These are phyloP conservation scores for Pogonomyrmex barbatus DNA, from an alignment of 1,140 invertebrate species.

Conservation along the genomic window DNA sequence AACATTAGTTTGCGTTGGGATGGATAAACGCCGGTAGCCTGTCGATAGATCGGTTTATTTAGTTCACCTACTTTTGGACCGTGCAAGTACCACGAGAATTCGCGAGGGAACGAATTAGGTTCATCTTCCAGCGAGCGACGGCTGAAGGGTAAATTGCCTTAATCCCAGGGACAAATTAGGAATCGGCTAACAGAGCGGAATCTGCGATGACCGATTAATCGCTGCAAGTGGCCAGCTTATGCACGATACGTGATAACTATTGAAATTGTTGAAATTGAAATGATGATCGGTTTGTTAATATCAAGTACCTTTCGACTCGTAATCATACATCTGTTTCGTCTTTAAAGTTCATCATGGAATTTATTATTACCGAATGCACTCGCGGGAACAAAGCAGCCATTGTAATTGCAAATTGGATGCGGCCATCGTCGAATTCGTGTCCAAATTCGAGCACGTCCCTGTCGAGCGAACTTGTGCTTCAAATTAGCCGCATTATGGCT, in stretches of 20 bases:
- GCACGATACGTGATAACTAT: slow-evolving; percentile 64
- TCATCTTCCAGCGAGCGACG: slow-evolving; percentile 40
- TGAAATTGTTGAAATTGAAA: slow-evolving; percentile 46
- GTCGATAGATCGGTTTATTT: slow-evolving; percentile 67
- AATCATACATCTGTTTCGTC: slow-evolving; percentile 21
- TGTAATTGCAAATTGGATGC: slow-evolving; percentile 59
- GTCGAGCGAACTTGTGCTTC: slow-evolving; percentile 39
- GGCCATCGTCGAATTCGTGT: slow-evolving; percentile 30
- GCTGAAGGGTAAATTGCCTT: slow-evolving; percentile 64
- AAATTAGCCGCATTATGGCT: slow-evolving; percentile 54
- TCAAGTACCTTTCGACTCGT: background rate
- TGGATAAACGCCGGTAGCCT: slow-evolving; percentile 23
- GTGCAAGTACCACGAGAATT: slow-evolving; percentile 13
- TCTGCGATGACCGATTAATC: slow-evolving; percentile 70
- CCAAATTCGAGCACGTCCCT: slow-evolving; percentile 29
- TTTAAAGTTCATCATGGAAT: slow-evolving; percentile 19
- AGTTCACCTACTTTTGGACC: slow-evolving; percentile 67
- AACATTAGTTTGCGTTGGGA: slow-evolving; percentile 19
- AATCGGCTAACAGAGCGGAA: slow-evolving; percentile 53
- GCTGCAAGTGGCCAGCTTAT: slow-evolving; percentile 49
- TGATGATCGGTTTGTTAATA: slow-evolving; percentile 39
- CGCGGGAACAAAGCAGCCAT: slow-evolving; percentile 33
- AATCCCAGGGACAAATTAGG: slow-evolving; percentile 72
- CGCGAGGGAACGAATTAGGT: slow-evolving; percentile 59
- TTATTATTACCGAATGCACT: slow-evolving; percentile 39